A percentile compares a stretch with the other conserved stretches of the same genome.
Conservation (phyloP, 1,140 invertebrate species). For the Megathymus violae region DNA sequence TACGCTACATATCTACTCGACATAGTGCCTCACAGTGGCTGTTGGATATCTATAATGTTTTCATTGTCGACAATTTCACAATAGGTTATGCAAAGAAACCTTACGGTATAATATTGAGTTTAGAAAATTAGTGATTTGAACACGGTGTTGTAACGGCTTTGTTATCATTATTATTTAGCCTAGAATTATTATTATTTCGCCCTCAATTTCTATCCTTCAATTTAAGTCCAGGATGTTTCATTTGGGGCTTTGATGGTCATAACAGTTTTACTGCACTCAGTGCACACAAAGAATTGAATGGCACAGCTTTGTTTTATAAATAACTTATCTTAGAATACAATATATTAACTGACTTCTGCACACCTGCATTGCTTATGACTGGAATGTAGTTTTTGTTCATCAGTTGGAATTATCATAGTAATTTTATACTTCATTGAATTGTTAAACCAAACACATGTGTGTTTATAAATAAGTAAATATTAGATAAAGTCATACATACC, state of each 20-base stretch:
- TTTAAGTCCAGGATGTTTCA: not conserved
- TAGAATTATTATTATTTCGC: not conserved
- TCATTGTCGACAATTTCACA: conserved; percentile 16
- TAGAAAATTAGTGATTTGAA: conserved; percentile 7
- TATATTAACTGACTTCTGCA: not conserved
- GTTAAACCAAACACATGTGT: not conserved
- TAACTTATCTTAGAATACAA: not conserved
- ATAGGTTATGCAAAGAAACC: conserved; percentile 55
- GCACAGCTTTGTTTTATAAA: not conserved
- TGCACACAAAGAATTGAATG: not conserved
- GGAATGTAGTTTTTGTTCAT: not conserved
- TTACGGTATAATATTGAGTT: conserved; percentile 5
- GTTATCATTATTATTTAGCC: not conserved
- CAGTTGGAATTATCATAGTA: not conserved
- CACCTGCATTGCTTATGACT: not conserved
- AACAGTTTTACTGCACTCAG: not conserved
- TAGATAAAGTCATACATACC: no score
- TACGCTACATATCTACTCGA: conserved; percentile 43
- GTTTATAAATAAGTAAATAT: no score
- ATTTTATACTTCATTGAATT: not conserved
- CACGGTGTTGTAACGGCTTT: not conserved
- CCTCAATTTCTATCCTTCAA: not conserved
- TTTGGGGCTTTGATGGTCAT: not conserved
- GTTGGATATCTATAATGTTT: conserved; percentile 33
- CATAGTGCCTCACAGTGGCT: conserved; percentile 27